phyloP scores from a whole-genome alignment of 2,797 vertebrate species.

The Peromyscus eremicus region DNA sequence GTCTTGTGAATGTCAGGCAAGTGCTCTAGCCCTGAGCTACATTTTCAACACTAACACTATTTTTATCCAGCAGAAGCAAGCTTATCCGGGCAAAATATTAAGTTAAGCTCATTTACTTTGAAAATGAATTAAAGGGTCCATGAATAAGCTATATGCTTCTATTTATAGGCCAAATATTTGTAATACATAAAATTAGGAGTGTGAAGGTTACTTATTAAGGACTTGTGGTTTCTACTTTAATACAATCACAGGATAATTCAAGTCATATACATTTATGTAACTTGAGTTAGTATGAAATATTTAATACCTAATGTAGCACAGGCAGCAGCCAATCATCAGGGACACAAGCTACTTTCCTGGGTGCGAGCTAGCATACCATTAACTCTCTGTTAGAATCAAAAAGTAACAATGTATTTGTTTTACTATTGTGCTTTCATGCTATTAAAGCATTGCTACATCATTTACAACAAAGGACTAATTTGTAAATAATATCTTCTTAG shows the following conservation, averaged over 20 bases:
- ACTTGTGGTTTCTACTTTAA: background rate
- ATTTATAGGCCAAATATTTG: slow-evolving; percentile 61
- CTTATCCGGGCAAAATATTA: slow-evolving; percentile 38
- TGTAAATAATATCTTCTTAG: background rate
- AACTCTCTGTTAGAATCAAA: background rate
- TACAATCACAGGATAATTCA: slow-evolving; percentile 38
- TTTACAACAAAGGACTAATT: slow-evolving; percentile 35
- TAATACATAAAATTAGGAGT: slow-evolving; percentile 10
- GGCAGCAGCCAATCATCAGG: background rate
- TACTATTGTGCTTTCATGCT: background rate
- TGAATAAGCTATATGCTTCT: slow-evolving; percentile 45
- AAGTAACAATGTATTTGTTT: background rate
- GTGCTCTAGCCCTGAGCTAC: background rate
- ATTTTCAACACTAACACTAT: background rate
- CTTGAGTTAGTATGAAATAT: slow-evolving; percentile 34
- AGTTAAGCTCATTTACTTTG: slow-evolving; percentile 53
- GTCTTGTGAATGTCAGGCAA: background rate
- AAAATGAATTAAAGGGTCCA: slow-evolving; percentile 42
- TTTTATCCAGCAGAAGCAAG: slow-evolving; percentile 42
- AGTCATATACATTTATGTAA: slow-evolving; percentile 3
- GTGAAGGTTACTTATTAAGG: slow-evolving; percentile 43
- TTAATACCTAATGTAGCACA: background rate
- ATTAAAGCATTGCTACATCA: background rate
- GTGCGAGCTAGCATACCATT: background rate
- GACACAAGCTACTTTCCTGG: background rate